A percentile compares a stretch with the other conserved stretches of the same genome.
Conservation (phyloP, 1,140 invertebrate species). For the Doryteuthis pealeii region DNA sequence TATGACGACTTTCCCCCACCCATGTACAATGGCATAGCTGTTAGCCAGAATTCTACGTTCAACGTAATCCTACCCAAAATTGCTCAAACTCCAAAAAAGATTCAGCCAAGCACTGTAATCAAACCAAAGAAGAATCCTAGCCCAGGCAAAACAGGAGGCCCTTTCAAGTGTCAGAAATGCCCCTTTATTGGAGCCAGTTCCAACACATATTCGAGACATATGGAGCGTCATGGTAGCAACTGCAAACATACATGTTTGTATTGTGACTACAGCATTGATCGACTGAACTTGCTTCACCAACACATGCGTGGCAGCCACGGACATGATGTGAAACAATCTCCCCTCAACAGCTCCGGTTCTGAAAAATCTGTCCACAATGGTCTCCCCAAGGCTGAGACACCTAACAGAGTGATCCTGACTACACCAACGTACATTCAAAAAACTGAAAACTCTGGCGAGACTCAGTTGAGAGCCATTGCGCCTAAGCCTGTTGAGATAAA, state of each 20-base stretch:
- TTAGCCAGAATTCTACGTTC: background rate
- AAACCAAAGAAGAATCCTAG: slow-evolving; percentile 35
- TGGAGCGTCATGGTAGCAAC: slow-evolving; percentile 50
- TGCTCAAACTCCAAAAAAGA: slow-evolving; percentile 3
- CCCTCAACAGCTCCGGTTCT: background rate
- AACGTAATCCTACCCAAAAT: background rate
- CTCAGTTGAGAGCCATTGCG: background rate
- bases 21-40: background rate
- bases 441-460: background rate
- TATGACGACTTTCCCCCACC: background rate
- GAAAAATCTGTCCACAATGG: slow-evolving; percentile 19
- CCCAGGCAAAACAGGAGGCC: slow-evolving; percentile 34
- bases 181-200: slow-evolving; percentile 48
- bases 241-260: slow-evolving; percentile 46
- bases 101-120: slow-evolving; percentile 2
- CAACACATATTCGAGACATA: slow-evolving; percentile 47
- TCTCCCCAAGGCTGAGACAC: background rate
- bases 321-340: slow-evolving; percentile 30
- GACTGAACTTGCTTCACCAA: slow-evolving; percentile 48
- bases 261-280: slow-evolving; percentile 55
- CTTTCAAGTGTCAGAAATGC: slow-evolving; percentile 54
- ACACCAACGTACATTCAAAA: slow-evolving; percentile 2
- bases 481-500: background rate
- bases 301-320: slow-evolving; percentile 50
- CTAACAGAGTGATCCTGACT: background rate